These are phyloP conservation scores for Cinara cedri DNA, from an alignment of 2,888 invertebrate species.

Conservation along the genomic window DNA sequence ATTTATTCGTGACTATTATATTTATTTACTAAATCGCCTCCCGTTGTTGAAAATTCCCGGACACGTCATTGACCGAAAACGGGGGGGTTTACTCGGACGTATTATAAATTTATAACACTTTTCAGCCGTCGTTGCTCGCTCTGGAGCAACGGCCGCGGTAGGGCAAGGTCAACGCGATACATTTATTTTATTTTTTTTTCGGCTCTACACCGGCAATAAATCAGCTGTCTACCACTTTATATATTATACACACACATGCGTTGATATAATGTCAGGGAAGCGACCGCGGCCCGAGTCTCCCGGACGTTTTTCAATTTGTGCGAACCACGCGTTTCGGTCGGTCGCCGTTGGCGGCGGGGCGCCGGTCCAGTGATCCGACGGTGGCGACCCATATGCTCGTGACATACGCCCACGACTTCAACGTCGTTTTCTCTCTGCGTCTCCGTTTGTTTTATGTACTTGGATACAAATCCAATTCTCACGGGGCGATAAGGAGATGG, in stretches of 20 bases:
- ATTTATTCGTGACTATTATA: too few species aligned
- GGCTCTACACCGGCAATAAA: conserved; percentile 22
- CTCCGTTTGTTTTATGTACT: too few species aligned
- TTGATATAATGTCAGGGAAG: not conserved
- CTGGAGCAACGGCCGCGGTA: not conserved
- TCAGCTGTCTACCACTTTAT: conserved; percentile 14
- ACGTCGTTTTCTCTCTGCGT: not conserved
- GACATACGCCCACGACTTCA: too few species aligned
- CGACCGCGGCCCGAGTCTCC: not conserved
- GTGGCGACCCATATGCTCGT: too few species aligned
- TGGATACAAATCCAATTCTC: too few species aligned
- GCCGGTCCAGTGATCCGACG: not conserved
- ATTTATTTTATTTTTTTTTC: conserved; percentile 17
- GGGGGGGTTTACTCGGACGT: too few species aligned
- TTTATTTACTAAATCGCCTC: too few species aligned
- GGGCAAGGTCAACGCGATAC: conserved; percentile 11
- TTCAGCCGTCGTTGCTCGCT: too few species aligned
- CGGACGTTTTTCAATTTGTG: conserved; percentile 42
- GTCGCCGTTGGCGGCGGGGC: not conserved
- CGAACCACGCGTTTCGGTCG: conserved; percentile 13
- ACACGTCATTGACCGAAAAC: too few species aligned
- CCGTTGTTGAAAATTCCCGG: too few species aligned
- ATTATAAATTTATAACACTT: too few species aligned
- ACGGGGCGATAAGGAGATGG: too few species aligned
- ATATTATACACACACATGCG: not conserved